Percentiles rank a stretch among this genome's conserved stretches.
Conservation (phyloP, 2,888 invertebrate species). For the Priocnemis perturbator region DNA sequence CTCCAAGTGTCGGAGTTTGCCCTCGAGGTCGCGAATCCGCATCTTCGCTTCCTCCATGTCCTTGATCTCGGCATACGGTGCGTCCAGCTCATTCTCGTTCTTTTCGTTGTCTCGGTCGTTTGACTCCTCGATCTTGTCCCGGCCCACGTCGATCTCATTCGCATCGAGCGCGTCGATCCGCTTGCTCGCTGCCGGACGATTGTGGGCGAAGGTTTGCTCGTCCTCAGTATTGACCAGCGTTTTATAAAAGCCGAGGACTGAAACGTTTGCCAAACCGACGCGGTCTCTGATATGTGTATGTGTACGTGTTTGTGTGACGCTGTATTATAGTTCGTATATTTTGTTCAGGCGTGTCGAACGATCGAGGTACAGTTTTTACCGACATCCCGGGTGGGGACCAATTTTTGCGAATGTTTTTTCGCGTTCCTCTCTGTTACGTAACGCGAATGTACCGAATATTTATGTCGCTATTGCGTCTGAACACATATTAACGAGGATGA, state of each 20-base stretch:
- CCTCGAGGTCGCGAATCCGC: conserved; percentile 82
- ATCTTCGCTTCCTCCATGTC: conserved; percentile 81
- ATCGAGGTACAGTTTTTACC: no score
- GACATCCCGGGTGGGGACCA: no score
- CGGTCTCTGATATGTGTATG: neutral
- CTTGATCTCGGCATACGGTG: conserved; percentile 59
- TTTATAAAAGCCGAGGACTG: conserved; percentile 75
- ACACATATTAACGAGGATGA: no score
- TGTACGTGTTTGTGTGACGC: no score
- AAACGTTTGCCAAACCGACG: conserved; percentile 31
- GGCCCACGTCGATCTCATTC: conserved; percentile 24
- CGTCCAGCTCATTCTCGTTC: conserved; percentile 39
- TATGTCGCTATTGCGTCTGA: no score
- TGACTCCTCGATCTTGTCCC: conserved; percentile 36
- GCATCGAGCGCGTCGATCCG: conserved; percentile 1
- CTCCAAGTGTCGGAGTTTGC: conserved; percentile 84
- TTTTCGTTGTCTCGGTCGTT: conserved; percentile 27
- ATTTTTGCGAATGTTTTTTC: no score
- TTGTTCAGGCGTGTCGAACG: no score
- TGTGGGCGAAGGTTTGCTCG: conserved; percentile 52
- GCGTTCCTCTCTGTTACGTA: no score
- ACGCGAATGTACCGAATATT: no score
- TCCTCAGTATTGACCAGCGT: conserved; percentile 71
- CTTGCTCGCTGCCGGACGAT: conserved; percentile 22
- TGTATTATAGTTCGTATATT: neutral